These are phyloP conservation scores for Polymixis flavicincta DNA, from an alignment of 2,888 invertebrate species.

Conservation along the genomic window DNA sequence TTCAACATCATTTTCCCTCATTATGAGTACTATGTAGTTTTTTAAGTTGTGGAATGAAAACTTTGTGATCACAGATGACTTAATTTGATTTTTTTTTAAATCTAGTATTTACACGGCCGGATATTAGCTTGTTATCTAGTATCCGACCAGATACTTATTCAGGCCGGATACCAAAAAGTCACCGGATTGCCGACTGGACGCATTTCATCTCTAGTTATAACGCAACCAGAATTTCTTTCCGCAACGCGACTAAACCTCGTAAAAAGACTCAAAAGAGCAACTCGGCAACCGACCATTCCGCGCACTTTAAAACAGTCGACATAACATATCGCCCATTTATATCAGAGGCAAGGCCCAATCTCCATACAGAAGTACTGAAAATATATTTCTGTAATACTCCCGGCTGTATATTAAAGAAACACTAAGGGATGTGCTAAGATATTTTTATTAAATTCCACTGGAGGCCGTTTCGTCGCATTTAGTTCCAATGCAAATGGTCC, in stretches of 20 bases:
- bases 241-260: constrained; percentile 15
- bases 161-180: not conserved
- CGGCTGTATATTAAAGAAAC: constrained; percentile 82
- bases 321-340: constrained; percentile 64
- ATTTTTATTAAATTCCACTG: constrained; percentile 89
- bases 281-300: constrained; percentile 34
- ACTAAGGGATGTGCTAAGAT: constrained; percentile 81
- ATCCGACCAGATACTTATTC: not conserved
- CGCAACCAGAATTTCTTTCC: not conserved
- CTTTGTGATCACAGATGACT: not conserved
- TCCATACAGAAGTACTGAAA: constrained; percentile 61
- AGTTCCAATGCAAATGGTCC: constrained; percentile 86
- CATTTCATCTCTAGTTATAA: not conserved
- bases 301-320: constrained; percentile 55
- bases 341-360: constrained; percentile 56
- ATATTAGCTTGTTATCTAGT: not conserved
- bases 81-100: not conserved
- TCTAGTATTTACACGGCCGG: not conserved
- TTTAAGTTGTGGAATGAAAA: not conserved
- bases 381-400: constrained; percentile 76
- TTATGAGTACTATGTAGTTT: not conserved
- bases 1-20: too few relatives aligned
- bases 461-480: constrained; percentile 85
- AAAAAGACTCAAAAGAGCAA: constrained; percentile 45
- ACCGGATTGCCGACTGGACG: not conserved